phyloP scores from a whole-genome alignment of 2,888 invertebrate genomes.

The Slavum lentiscoides region DNA sequence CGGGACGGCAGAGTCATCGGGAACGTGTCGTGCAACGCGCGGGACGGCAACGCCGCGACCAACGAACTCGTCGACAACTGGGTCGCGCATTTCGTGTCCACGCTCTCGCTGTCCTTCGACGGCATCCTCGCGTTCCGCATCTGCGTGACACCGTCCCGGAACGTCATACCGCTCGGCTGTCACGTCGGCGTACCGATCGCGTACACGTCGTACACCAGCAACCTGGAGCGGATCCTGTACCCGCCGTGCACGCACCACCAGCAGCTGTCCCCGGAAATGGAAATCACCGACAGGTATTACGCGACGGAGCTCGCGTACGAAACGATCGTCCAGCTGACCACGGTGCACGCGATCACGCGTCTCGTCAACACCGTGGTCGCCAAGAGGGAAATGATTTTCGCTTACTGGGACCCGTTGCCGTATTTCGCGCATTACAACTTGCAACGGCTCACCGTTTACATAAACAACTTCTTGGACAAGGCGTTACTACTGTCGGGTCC shows the following conservation, averaged over 20 bases:
- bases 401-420: conserved; percentile 83
- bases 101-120: conserved; percentile 64
- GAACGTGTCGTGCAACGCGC: conserved; percentile 78
- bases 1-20: conserved; percentile 78
- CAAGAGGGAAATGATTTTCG: conserved; percentile 78
- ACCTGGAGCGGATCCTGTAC: conserved; percentile 68
- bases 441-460: conserved; percentile 70
- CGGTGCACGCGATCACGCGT: conserved; percentile 65
- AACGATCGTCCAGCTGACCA: conserved; percentile 62
- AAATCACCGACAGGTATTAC: conserved; percentile 63
- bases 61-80: conserved; percentile 70
- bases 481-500: not conserved
- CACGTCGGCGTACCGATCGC: conserved; percentile 79
- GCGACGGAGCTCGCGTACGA: conserved; percentile 68
- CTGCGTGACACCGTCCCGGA: conserved; percentile 65
- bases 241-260: conserved; percentile 62
- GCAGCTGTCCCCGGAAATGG: conserved; percentile 63
- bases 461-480: conserved; percentile 62
- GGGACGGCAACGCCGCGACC: conserved; percentile 62
- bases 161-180: conserved; percentile 70
- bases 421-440: conserved; percentile 85
- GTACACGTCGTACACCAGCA: conserved; percentile 76
- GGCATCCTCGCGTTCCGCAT: conserved; percentile 76
- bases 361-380: conserved; percentile 72
- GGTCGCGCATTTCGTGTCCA: conserved; percentile 73